These are phyloP conservation scores for Lamellibrachia columna DNA, from an alignment of 2,888 invertebrate species.

Conservation along the genomic window DNA sequence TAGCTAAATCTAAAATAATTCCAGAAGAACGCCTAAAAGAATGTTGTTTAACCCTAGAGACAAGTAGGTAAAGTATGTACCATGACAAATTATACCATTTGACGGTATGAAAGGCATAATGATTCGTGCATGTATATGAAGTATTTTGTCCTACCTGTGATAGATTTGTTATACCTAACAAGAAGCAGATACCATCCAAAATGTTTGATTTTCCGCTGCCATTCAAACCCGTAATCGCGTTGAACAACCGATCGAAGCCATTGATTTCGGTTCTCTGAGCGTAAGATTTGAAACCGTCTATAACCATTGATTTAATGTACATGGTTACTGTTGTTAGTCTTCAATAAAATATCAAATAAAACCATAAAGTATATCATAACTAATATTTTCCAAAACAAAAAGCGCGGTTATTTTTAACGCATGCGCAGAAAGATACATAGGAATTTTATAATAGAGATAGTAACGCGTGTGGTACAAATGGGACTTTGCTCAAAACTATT, in stretches of 20 bases:
- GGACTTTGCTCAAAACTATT: neutral
- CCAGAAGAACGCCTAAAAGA: neutral
- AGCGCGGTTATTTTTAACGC: slow-evolving; percentile 16
- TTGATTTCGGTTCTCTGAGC: slow-evolving; percentile 89
- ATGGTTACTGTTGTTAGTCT: slow-evolving; percentile 30
- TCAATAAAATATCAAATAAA: neutral
- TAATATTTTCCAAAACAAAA: neutral
- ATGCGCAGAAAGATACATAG: neutral
- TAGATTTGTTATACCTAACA: slow-evolving; percentile 92
- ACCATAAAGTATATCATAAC: slow-evolving; percentile 12
- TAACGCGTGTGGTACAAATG: neutral
- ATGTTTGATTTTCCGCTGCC: slow-evolving; percentile 98
- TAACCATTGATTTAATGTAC: slow-evolving; percentile 46
- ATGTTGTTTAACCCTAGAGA: neutral
- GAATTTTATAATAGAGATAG: neutral
- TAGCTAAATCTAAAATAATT: neutral
- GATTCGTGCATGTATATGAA: neutral
- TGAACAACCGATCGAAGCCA: slow-evolving; percentile 93
- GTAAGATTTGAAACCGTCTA: slow-evolving; percentile 93
- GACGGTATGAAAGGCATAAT: neutral
- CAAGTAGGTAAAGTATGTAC: too few species aligned
- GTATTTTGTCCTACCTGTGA: slow-evolving; percentile 76
- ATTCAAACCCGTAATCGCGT: slow-evolving; percentile 97
- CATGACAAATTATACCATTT: neutral
- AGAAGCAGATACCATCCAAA: slow-evolving; percentile 96